A percentile compares a stretch with the other conserved stretches of the same genome.
phyloP scores from a whole-genome alignment of 2,888 invertebrate genomes.

The Sympetrum striolatum region DNA sequence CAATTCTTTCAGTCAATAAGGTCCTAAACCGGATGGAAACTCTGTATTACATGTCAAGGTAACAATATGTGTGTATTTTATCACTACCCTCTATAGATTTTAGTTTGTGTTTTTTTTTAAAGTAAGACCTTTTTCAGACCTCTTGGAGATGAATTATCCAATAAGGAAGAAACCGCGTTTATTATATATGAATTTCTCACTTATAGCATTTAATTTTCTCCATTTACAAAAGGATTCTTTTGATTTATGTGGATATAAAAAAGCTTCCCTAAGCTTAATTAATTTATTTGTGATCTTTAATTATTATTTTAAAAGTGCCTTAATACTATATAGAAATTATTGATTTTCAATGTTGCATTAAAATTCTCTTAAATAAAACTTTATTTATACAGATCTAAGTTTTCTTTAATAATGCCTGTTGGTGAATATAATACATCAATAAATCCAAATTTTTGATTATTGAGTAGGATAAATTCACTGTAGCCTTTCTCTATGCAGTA shows the following conservation, averaged over 20 bases:
- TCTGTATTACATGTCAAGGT: not conserved
- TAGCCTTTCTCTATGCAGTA: not conserved
- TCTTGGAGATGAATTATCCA: not conserved
- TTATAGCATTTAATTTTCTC: not conserved
- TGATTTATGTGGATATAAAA: not conserved
- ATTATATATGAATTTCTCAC: not conserved
- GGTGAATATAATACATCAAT: not conserved
- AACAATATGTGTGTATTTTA: too few species aligned
- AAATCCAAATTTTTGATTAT: not conserved
- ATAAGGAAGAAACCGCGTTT: not conserved
- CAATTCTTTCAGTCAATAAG: not conserved
- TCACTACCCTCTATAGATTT: too few species aligned
- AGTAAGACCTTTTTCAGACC: not conserved
- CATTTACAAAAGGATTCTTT: not conserved
- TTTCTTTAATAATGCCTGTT: not conserved
- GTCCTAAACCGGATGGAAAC: not conserved
- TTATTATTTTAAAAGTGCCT: conserved; percentile 18
- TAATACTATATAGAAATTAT: not conserved
- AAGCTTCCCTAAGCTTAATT: not conserved
- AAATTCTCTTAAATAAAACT: not conserved
- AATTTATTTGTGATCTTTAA: not conserved
- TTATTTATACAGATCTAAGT: not conserved
- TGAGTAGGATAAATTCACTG: not conserved
- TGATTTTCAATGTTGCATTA: not conserved
- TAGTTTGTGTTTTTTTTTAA: too few species aligned